These are phyloP conservation scores for Thereva unica DNA, from an alignment of 2,888 invertebrate species.

Conservation along the genomic window DNA sequence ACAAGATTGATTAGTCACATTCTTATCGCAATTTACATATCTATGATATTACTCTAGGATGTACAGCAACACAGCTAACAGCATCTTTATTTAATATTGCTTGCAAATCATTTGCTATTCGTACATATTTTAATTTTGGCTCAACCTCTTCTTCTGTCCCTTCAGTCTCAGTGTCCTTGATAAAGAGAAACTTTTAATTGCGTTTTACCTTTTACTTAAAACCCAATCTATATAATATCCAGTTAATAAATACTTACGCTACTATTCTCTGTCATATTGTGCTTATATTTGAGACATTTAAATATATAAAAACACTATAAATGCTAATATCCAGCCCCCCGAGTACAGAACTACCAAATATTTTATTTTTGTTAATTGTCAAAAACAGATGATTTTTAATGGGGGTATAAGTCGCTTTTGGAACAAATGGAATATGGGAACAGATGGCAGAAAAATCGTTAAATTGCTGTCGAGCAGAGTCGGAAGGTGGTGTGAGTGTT, in stretches of 20 bases:
- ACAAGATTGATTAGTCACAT: too few species aligned
- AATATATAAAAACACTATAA: too few species aligned
- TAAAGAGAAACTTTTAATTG: not conserved
- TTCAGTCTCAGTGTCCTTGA: slow-evolving; percentile 50
- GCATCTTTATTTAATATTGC: slow-evolving; percentile 84
- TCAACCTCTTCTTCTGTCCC: slow-evolving; percentile 65
- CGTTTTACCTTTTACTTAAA: not conserved
- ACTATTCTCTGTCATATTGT: slow-evolving; percentile 40
- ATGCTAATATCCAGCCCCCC: too few species aligned
- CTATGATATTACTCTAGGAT: slow-evolving; percentile 73
- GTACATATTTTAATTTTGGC: slow-evolving; percentile 89
- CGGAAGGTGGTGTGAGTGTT: too few species aligned
- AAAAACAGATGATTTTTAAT: slow-evolving; percentile 33
- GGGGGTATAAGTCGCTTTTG: too few species aligned
- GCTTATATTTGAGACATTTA: too few species aligned
- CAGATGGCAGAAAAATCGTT: too few species aligned
- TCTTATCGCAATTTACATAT: not conserved
- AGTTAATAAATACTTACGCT: slow-evolving; percentile 36
- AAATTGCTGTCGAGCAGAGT: too few species aligned
- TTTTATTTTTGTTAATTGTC: slow-evolving; percentile 16
- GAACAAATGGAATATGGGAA: too few species aligned
- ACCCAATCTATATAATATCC: not conserved
- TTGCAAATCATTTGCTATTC: slow-evolving; percentile 84
- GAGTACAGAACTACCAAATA: not conserved
- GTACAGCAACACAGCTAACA: slow-evolving; percentile 87